Evolutionary conservation across 35 echinoderm and acorn worm genomes (phyloP), one percentile per base, ranked within the genome.

Genomic region (Eucidaris tribuloides): DNA sequence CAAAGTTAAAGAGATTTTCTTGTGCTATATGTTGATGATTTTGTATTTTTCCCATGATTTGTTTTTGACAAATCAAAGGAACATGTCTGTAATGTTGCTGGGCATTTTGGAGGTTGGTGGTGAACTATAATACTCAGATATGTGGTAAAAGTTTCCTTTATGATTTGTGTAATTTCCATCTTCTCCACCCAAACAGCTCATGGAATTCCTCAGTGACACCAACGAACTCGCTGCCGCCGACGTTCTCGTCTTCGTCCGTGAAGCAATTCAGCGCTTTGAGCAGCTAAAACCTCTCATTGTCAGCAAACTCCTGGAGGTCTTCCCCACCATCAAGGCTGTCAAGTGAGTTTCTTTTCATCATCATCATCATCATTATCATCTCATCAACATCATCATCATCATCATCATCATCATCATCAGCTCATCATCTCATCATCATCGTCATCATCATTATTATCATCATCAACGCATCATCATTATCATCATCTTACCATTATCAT

Each of bases 191-290:
- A n/a, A n/a, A 76, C 79, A 98, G 95, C 81, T 98, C 82, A 98
- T 98, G 95, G 90, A 98, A 39, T 98, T 98, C 90, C 59, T 98
- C 76, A 98, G 90, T 90, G 95, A 98, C 41, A 93, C 86, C 56
- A 98, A 98, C 74, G 95, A 98, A 62, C 72, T 98, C 15, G 95
- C 95, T 5, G 95, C 95, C 7, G 82, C 91, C 13, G 95, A 98
- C 86, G 95, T 98, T 28, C 78, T 98, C 22, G 95, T 98, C 35
- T 98, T 98, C 65, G 90, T 98, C 7, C 90, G 95, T 66, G 95
- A 98, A 79, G 95, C 95, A 24, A 98, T 98, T 36, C 86, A 98
- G 45, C 85, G 95, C 19, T 98, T 93, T 84, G 90, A 98, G 58
- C 95, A 98, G 57, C 72, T 98, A 6, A 92, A 92, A 63, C 83